Evolutionary conservation across 2,888 invertebrate genomes (phyloP).

Genomic region (Teleogryllus oceanicus): DNA sequence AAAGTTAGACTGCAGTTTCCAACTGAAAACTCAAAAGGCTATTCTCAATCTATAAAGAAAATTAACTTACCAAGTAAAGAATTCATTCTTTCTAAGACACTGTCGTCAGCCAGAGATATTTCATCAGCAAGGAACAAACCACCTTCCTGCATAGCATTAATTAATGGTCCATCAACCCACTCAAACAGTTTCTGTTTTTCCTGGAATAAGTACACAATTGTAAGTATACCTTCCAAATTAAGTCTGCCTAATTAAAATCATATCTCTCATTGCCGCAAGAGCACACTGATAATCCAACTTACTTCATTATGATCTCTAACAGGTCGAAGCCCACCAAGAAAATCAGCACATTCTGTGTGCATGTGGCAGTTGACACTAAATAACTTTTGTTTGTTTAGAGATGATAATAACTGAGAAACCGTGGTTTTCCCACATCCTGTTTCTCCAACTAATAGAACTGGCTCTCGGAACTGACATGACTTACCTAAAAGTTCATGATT

Average conservation of each 20-base stretch:
- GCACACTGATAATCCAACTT: neutral
- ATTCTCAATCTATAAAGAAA: too few relatives aligned
- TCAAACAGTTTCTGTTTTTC: slow-evolving; percentile 65
- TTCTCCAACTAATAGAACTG: slow-evolving; percentile 92
- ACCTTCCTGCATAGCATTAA: slow-evolving; percentile 85
- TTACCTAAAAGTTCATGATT: slow-evolving; percentile 53
- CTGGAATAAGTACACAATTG: slow-evolving; percentile 32
- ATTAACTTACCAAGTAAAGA: slow-evolving; percentile 67
- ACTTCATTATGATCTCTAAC: slow-evolving; percentile 52
- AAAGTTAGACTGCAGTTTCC: neutral
- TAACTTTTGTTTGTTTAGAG: slow-evolving; percentile 62
- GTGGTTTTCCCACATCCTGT: slow-evolving; percentile 99
- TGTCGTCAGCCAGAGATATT: slow-evolving; percentile 97
- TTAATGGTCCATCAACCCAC: slow-evolving; percentile 96
- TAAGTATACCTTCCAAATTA: too few relatives aligned
- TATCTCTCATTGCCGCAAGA: slow-evolving; percentile 18
- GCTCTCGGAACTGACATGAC: slow-evolving; percentile 87
- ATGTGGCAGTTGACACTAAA: slow-evolving; percentile 94
- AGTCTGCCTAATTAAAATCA: neutral
- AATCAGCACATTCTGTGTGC: slow-evolving; percentile 98
- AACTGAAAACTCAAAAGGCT: neutral
- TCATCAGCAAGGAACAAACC: slow-evolving; percentile 93
- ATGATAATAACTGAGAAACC: slow-evolving; percentile 83
- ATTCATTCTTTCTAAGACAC: slow-evolving; percentile 94
- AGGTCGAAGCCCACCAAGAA: slow-evolving; percentile 91